Conservation (phyloP, 1,140 invertebrate genomes). For the Tribolium castaneum region DNA sequence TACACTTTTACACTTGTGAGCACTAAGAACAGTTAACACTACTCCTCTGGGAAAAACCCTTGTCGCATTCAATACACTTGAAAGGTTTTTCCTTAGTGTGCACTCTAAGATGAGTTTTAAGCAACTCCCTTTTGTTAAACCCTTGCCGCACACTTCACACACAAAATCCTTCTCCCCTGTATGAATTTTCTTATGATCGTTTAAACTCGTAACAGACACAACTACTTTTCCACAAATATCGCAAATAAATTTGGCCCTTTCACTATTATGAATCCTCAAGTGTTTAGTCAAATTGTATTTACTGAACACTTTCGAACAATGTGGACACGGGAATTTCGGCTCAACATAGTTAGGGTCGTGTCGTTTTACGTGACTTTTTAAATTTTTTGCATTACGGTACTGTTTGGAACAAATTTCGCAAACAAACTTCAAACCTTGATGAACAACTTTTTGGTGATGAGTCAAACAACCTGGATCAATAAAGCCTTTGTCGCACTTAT, state of each 20-base stretch:
- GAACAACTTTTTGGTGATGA: conserved; percentile 46
- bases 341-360: conserved; percentile 20
- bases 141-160: not conserved
- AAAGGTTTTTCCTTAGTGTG: conserved; percentile 66
- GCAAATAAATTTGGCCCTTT: not conserved
- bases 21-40: conserved; percentile 62
- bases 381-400: too few relatives aligned
- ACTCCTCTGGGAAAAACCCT: conserved; percentile 71
- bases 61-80: conserved; percentile 66
- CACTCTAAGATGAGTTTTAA: conserved; percentile 57
- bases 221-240: not conserved
- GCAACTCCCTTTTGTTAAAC: not conserved
- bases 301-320: not conserved
- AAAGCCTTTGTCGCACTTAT: not conserved
- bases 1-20: not conserved
- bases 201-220: not conserved
- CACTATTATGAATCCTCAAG: not conserved
- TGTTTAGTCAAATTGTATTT: not conserved
- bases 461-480: not conserved
- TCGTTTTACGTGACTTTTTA: not conserved
- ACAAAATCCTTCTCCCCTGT: not conserved
- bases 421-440: conserved; percentile 44
- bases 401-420: conserved; percentile 46
- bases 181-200: not conserved
- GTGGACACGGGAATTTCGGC: not conserved